These are phyloP conservation scores for Euplexia lucipara DNA, from an alignment of 2,888 invertebrate species.

Conservation along the genomic window DNA sequence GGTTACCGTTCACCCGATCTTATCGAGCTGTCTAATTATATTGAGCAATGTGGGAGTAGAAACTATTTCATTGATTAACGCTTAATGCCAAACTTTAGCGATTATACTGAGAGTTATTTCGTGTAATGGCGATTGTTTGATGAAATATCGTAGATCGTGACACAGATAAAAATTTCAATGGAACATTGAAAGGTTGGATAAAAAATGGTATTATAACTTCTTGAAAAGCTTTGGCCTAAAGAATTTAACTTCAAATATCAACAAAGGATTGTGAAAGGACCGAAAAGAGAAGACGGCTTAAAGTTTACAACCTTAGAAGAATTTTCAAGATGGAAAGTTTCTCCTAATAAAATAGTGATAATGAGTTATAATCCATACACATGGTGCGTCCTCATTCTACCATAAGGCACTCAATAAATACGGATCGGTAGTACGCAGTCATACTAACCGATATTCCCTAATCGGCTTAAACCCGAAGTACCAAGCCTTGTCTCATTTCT, in stretches of 20 bases:
- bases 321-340: slow-evolving; percentile 39
- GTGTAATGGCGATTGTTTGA: slow-evolving; percentile 57
- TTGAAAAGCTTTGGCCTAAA: slow-evolving; percentile 15
- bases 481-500: slow-evolving; percentile 58
- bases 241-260: slow-evolving; percentile 37
- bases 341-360: slow-evolving; percentile 47
- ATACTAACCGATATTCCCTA: slow-evolving; percentile 69
- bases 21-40: slow-evolving; percentile 66
- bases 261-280: slow-evolving; percentile 16
- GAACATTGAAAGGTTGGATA: slow-evolving; percentile 27
- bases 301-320: slow-evolving; percentile 26
- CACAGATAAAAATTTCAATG: slow-evolving; percentile 47
- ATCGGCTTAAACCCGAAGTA: slow-evolving; percentile 57
- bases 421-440: slow-evolving; percentile 49
- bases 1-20: slow-evolving; percentile 62
- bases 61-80: slow-evolving; percentile 63
- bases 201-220: slow-evolving; percentile 25
- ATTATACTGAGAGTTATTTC: slow-evolving; percentile 57
- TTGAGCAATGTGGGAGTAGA: slow-evolving; percentile 63
- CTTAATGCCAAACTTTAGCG: slow-evolving; percentile 53
- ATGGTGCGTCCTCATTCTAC: slow-evolving; percentile 41
- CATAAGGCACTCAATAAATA: slow-evolving; percentile 63
- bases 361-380: slow-evolving; percentile 46
- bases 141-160: slow-evolving; percentile 52
- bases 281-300: slow-evolving; percentile 14